Conservation (phyloP, 2,113 vertebrate genomes). For the Heptranchias perlo region DNA sequence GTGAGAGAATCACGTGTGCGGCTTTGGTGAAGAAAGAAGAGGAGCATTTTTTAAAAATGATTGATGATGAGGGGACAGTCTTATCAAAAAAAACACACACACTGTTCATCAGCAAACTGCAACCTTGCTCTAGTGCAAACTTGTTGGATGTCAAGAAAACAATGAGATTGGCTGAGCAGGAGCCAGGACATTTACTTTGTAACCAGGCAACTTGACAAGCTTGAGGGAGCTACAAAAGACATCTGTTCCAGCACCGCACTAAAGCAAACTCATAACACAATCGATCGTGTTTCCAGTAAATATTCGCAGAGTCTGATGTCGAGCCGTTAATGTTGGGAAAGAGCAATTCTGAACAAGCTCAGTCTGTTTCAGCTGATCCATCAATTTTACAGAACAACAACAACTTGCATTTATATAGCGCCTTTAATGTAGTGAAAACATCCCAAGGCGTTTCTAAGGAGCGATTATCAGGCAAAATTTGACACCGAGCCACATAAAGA, state of each 20-base stretch:
- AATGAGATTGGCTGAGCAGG: background rate
- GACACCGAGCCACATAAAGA: background rate
- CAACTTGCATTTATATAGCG: background rate
- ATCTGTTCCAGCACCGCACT: background rate
- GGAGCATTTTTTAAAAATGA: background rate
- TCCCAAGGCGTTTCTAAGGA: background rate
- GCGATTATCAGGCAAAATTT: background rate
- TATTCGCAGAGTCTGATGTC: background rate
- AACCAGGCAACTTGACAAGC: background rate
- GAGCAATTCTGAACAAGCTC: no score
- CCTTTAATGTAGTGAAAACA: background rate
- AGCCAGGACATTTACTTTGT: conserved; percentile 2
- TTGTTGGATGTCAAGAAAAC: no score
- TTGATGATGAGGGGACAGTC: no score
- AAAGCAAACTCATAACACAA: conserved; percentile 20
- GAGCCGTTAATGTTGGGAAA: background rate
- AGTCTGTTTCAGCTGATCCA: background rate
- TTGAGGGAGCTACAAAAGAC: background rate
- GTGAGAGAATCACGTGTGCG: background rate
- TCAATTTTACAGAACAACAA: background rate
- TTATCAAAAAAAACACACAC: background rate
- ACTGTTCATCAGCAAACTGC: background rate
- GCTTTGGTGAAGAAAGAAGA: background rate
- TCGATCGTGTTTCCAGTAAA: background rate
- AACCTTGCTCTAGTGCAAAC: background rate